Percentiles rank a stretch among this genome's conserved stretches.
phyloP scores from a whole-genome alignment of 2,888 invertebrate species.

The Trissolcus brochymenae region DNA sequence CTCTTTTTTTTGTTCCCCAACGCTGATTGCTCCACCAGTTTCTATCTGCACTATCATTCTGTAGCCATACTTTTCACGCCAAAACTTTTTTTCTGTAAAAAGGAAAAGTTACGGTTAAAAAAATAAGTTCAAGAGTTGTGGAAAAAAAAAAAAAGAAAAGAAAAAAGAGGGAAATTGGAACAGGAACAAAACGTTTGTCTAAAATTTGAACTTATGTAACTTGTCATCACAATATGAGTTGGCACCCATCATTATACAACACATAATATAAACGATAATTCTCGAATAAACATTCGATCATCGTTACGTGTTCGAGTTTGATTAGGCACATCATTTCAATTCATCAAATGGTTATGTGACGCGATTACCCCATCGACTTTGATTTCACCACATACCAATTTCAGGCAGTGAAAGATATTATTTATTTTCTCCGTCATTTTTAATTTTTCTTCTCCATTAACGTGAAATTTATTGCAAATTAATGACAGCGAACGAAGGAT shows the following conservation, averaged over 20 bases:
- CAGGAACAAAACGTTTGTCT: background rate
- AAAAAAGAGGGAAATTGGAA: too few relatives aligned
- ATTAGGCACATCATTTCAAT: constrained; percentile 10
- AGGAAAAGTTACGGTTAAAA: background rate
- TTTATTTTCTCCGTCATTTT: background rate
- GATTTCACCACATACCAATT: constrained; percentile 5
- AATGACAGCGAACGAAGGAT: background rate
- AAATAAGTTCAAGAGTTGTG: background rate
- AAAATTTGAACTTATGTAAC: background rate
- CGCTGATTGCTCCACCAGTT: too few relatives aligned
- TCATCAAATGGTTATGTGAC: constrained; percentile 9
- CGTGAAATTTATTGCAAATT: background rate
- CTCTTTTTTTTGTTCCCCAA: too few relatives aligned
- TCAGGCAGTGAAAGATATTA: background rate
- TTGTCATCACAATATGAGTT: too few relatives aligned
- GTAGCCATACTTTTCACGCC: too few relatives aligned
- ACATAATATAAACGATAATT: background rate
- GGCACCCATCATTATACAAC: constrained; percentile 8
- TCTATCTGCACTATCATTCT: too few relatives aligned
- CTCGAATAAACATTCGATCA: constrained; percentile 11
- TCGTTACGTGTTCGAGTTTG: constrained; percentile 9
- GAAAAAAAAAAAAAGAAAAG: too few relatives aligned
- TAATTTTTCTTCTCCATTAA: background rate
- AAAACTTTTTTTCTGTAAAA: background rate
- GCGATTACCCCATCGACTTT: constrained; percentile 9